Conservation (phyloP, 2,888 invertebrate genomes). For the Leptinotarsa juncta region DNA sequence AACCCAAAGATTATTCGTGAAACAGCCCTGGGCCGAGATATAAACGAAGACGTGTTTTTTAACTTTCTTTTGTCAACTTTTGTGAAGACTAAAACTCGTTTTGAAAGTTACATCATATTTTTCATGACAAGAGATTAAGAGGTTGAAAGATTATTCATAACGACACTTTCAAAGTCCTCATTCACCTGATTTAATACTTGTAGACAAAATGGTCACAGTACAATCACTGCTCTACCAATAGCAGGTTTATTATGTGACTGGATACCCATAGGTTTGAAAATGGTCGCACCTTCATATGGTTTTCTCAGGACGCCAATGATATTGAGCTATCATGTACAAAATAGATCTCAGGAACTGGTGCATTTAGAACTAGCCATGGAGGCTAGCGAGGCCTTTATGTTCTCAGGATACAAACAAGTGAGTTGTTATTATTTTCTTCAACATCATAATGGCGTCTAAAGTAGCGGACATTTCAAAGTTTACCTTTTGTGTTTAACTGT, state of each 20-base stretch:
- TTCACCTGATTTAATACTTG: slow-evolving; percentile 1
- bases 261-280: slow-evolving; percentile 72
- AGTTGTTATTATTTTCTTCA: neutral
- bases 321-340: slow-evolving; percentile 78
- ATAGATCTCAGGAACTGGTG: slow-evolving; percentile 78
- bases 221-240: slow-evolving; percentile 57
- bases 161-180: too few species aligned
- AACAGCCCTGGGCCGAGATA: too few species aligned
- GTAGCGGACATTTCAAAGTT: neutral
- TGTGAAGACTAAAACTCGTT: too few species aligned
- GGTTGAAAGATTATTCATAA: too few species aligned
- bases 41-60: too few species aligned
- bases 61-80: too few species aligned
- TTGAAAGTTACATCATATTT: too few species aligned
- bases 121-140: too few species aligned
- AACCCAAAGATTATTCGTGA: too few species aligned
- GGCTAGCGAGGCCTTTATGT: slow-evolving; percentile 92
- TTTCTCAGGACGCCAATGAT: slow-evolving; percentile 78
- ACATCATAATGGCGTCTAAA: neutral
- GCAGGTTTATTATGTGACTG: slow-evolving; percentile 70
- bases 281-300: slow-evolving; percentile 79
- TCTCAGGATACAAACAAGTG: slow-evolving; percentile 93
- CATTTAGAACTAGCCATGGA: slow-evolving; percentile 82
- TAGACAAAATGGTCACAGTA: slow-evolving; percentile 55
- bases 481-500: neutral